These are phyloP conservation scores for Vidua chalybeata DNA, from an alignment of 2,113 vertebrate species.

Conservation along the genomic window DNA sequence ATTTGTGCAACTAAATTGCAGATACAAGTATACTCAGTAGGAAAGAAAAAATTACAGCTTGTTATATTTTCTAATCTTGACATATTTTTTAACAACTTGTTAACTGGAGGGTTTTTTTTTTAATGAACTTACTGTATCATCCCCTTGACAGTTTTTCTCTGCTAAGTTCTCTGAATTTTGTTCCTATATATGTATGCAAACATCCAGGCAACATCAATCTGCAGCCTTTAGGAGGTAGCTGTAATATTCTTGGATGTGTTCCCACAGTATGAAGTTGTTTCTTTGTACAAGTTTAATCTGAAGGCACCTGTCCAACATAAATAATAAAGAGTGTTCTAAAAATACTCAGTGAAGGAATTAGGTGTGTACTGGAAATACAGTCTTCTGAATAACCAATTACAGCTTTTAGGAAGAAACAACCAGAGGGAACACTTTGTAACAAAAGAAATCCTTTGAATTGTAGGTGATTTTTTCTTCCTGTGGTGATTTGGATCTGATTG, in stretches of 20 bases:
- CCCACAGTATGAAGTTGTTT: conserved; percentile 64
- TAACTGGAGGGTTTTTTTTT: background rate
- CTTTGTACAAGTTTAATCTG: conserved; percentile 75
- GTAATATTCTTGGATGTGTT: conserved; percentile 60
- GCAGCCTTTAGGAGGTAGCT: conserved; percentile 60
- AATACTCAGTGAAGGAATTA: conserved; percentile 83
- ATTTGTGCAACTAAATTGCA: background rate
- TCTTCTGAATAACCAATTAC: conserved; percentile 60
- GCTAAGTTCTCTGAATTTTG: conserved; percentile 11
- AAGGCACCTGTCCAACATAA: conserved; percentile 85
- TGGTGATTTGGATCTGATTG: conserved; percentile 96
- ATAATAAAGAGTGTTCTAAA: conserved; percentile 82
- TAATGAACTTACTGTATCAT: background rate
- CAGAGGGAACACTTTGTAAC: conserved; percentile 53
- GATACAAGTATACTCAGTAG: background rate
- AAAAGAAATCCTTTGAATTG: conserved; percentile 37
- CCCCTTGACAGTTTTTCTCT: background rate
- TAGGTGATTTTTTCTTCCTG: conserved; percentile 99
- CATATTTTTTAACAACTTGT: background rate
- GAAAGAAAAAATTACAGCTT: background rate
- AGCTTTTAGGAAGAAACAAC: conserved; percentile 60
- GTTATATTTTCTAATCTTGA: background rate
- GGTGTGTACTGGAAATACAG: conserved; percentile 80
- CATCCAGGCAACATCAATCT: conserved; percentile 40
- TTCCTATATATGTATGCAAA: conserved; percentile 27